A percentile compares a stretch with the other conserved stretches of the same genome.
Evolutionary conservation across 2,797 vertebrate species (phyloP).

Genomic region (Cetoscarus ocellatus): DNA sequence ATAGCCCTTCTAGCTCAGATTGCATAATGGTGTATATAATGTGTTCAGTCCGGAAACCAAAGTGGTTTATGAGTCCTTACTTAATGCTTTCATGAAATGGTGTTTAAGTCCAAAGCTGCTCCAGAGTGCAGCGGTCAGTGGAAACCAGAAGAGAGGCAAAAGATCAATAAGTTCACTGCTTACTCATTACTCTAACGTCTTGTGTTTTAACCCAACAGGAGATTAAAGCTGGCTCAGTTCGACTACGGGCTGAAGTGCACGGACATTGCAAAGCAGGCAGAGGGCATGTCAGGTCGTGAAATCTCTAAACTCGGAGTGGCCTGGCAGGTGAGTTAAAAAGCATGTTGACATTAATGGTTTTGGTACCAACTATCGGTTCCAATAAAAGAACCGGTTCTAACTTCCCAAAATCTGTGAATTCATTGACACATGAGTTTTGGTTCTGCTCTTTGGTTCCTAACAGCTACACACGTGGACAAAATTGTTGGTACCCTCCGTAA

Average conservation of each 20-base stretch:
- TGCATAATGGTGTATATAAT: conserved; percentile 57
- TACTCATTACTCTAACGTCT: conserved; percentile 1
- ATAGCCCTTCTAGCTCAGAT: conserved; percentile 38
- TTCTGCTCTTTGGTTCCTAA: too few species aligned
- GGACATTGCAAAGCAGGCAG: conserved; percentile 84
- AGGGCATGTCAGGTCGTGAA: conserved; percentile 92
- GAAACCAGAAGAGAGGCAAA: conserved; percentile 5
- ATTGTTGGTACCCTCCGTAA: too few species aligned
- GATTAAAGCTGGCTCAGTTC: conserved; percentile 91
- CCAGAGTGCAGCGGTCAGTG: conserved; percentile 7
- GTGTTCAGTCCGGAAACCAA: conserved; percentile 44
- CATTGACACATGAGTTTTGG: too few species aligned
- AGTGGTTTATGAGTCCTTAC: conserved; percentile 30
- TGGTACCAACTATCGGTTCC: too few species aligned
- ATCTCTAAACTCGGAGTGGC: conserved; percentile 91
- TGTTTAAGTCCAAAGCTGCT: conserved; percentile 16
- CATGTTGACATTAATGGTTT: conserved; percentile 1
- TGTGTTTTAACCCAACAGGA: conserved; percentile 70
- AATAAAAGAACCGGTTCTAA: too few species aligned
- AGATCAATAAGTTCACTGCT: conserved; percentile 13
- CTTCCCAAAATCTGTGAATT: too few species aligned
- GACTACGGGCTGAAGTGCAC: conserved; percentile 92
- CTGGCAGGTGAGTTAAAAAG: conserved; percentile 86
- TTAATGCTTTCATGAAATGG: conserved; percentile 50
- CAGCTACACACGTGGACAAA: too few species aligned